phyloP scores from a whole-genome alignment of 2,797 vertebrate species.

The Sylvia borin region DNA sequence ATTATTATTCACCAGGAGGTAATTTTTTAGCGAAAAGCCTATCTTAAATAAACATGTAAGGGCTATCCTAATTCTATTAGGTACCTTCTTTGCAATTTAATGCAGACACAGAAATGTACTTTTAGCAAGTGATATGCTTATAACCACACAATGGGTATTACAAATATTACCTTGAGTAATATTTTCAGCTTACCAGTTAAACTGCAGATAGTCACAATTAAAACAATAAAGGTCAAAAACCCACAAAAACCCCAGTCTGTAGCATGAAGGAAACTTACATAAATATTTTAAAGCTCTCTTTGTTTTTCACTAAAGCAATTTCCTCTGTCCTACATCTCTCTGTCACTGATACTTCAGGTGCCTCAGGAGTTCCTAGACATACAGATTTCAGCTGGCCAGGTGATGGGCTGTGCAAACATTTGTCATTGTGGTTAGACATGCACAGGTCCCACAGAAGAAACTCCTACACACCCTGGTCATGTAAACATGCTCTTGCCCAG shows the following conservation, averaged over 20 bases:
- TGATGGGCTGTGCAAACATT: neutral
- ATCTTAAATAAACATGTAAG: conserved; percentile 36
- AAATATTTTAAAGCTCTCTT: neutral
- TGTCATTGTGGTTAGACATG: neutral
- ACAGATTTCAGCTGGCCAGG: neutral
- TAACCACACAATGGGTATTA: neutral
- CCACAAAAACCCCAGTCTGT: rapidly evolving
- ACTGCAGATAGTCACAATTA: neutral
- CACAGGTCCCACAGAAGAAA: neutral
- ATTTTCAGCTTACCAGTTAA: neutral
- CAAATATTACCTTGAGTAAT: neutral
- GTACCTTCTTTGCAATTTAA: neutral
- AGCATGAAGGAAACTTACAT: neutral
- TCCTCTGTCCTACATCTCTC: neutral
- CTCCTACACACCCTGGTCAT: neutral
- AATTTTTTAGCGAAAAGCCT: conserved; percentile 41
- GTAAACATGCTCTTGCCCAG: neutral
- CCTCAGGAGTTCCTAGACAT: neutral
- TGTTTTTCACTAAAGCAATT: neutral
- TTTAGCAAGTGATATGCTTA: neutral
- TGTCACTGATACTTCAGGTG: neutral
- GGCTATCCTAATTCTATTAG: neutral
- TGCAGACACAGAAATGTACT: neutral
- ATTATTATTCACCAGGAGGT: conserved; percentile 14
- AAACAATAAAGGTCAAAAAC: rapidly evolving